Percentiles rank a stretch among this genome's conserved stretches.
Conservation (phyloP, 1,140 invertebrate genomes). For the Archivesica marissinica region DNA sequence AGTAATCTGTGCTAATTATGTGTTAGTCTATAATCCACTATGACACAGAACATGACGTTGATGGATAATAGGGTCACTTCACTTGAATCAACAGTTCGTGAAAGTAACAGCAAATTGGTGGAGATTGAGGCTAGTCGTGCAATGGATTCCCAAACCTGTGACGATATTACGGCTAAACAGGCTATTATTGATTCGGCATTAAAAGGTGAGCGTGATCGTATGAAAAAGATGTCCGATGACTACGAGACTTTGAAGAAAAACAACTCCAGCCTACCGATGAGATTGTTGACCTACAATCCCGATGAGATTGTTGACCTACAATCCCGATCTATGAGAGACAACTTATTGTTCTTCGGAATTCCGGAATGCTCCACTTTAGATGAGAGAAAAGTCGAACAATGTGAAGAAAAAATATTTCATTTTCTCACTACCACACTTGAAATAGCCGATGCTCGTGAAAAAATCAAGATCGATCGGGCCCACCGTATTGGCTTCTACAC, state of each 20-base stretch:
- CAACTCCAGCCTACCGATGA: background rate
- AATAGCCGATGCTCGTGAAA: background rate
- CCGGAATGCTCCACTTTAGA: background rate
- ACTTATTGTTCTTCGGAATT: background rate
- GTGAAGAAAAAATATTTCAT: background rate
- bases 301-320: background rate
- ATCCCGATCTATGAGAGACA: background rate
- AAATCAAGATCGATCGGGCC: background rate
- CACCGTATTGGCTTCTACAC: background rate
- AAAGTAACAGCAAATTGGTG: background rate
- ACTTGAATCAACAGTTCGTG: background rate
- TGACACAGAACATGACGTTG: background rate
- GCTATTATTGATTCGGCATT: background rate
- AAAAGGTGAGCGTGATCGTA: background rate
- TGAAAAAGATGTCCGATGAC: background rate
- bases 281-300: background rate
- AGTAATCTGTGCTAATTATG: too few relatives aligned
- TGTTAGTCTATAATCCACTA: too few relatives aligned
- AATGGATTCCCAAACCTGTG: background rate
- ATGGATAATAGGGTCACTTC: background rate
- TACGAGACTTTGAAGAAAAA: background rate
- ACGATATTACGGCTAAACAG: background rate
- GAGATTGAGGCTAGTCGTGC: background rate
- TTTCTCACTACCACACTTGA: background rate
- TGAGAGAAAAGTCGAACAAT: background rate